Base-by-base conservation (phyloP, 2,888 invertebrate species). In the Lepidocyrtinus sp. region DNA sequence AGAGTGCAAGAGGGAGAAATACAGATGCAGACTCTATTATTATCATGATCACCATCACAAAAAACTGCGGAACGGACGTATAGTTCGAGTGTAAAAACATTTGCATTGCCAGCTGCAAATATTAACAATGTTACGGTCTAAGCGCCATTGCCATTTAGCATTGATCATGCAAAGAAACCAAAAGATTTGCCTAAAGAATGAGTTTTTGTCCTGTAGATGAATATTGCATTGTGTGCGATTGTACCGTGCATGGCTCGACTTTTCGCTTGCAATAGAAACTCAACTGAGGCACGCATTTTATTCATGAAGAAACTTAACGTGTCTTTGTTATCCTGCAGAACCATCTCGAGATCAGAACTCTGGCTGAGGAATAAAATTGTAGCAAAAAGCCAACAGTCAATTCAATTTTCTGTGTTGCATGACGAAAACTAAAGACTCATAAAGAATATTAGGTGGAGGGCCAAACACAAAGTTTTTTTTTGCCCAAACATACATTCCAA, bases 41-140 rank as follows among this genome's bases (percentile, higher is more conserved):
- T 50, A 50, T 50, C 50, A 50, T 50, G 5, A 50, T 50, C 50
- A 50, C 2, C 50, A 50, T 50, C 50, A 50, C 50, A 7, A 50
- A 2, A 12, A 50, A n/a, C 50, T 17, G 17, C 50, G 50, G 50
- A 50, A 12, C 50, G 50, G 50, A 50, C 50, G 15, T 17, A 12
- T 12, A 50, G 50, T n/a, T n/a, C n/a, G n/a, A n/a, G n/a, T n/a
- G n/a, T n/a, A n/a, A 36, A 12, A 36, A 36, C 12, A 7, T 36
- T 36, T 36, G n/a, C 55, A 59, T 67, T 64, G 67, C 74, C 74
- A 74, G 74, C 74, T 74, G 74, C 74, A 74, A 24, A 50, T 7
- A n/a, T 50, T 50, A 7, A 50, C 36, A 50, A 2, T n/a, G 15
- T 50, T n/a, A n/a, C n/a, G 50, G 17, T 50, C 12, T 50, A 7